Evolutionary conservation across 2,113 vertebrate species (phyloP), one percentile per base, ranked within the genome.

Genomic region (Cryptomyrus ogoouensis): DNA sequence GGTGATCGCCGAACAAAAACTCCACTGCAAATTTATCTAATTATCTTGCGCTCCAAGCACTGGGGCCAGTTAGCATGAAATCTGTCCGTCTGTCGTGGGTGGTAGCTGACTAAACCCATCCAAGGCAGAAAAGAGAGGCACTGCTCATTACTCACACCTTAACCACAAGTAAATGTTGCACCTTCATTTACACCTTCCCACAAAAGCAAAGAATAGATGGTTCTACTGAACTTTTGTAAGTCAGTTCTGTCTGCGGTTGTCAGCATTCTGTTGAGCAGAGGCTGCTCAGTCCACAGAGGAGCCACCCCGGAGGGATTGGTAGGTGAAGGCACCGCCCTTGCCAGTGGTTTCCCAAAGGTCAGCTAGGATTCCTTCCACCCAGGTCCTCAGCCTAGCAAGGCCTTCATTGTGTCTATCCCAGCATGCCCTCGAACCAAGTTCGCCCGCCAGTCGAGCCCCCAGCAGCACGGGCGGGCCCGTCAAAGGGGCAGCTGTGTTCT

Each of bases 171-270:
- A 47, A 86, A 47, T 27, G 10, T 86, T 50, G 12, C 47, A 27
- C 44, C 44, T 5, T 86, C 83, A 86, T 50, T 86, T 86, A 50
- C 83, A 86, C 83, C 83, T 86, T 86, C 83, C 44, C 24, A 86
- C 83, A 86, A 86, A 86, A 86, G 83, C 21, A n/a, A 86, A 86
- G n/a, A 50, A 86, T 27, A 49, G 44, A 86, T 49, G 83, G 2
- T 86, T 86, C n/a, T 49, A 15, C n/a, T 86, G 44, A 27, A 49
- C 47, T 47, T 49, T 50, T n/a, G 46, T 80, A 42, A 49, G 83
- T 47, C 44, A n/a, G 47, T 0, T 47, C 83, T 86, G 46, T 86
- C 46, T 47, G 9, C 9, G 9, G 21, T 85, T 86, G 83, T n/a
- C 24, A n/a, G 74, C 24, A 27, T n/a, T n/a, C n/a, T 86, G 24